Evolutionary conservation across 2,888 invertebrate species (phyloP).

Genomic region (Salpingus planirostris): DNA sequence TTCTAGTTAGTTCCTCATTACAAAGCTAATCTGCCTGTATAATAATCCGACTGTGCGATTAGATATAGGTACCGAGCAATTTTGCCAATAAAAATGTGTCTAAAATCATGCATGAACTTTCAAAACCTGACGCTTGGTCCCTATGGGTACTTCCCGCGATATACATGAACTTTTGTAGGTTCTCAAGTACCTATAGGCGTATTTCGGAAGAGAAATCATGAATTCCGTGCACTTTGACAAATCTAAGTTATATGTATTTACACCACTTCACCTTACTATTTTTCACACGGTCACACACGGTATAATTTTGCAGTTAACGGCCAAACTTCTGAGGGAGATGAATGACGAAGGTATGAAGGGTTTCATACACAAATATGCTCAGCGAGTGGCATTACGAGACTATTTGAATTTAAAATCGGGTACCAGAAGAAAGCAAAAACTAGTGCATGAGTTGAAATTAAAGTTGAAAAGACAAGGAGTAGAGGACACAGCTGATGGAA

Average conservation of each 20-base stretch:
- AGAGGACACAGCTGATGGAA: neutral
- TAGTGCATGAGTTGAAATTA: neutral
- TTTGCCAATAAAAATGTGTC: too few species aligned
- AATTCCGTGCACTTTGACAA: too few species aligned
- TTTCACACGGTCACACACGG: neutral
- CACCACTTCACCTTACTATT: too few species aligned
- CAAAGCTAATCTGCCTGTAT: too few species aligned
- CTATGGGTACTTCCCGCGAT: neutral
- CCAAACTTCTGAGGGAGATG: neutral
- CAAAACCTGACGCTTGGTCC: too few species aligned
- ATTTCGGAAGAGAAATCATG: too few species aligned
- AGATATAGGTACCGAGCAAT: too few species aligned
- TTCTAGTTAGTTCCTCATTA: too few species aligned
- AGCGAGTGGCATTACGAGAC: neutral
- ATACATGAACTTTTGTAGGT: neutral
- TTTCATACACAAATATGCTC: neutral
- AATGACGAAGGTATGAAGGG: neutral
- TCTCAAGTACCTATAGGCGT: too few species aligned
- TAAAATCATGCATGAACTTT: too few species aligned
- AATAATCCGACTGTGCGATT: too few species aligned
- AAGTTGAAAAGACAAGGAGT: neutral
- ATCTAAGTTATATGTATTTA: too few species aligned
- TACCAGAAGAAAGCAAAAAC: neutral
- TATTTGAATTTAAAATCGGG: neutral
- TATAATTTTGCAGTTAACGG: neutral